A percentile compares a stretch with the other conserved stretches of the same genome.
Evolutionary conservation across 2,797 vertebrate genomes (phyloP).

Genomic region (Fistularia commersonii): DNA sequence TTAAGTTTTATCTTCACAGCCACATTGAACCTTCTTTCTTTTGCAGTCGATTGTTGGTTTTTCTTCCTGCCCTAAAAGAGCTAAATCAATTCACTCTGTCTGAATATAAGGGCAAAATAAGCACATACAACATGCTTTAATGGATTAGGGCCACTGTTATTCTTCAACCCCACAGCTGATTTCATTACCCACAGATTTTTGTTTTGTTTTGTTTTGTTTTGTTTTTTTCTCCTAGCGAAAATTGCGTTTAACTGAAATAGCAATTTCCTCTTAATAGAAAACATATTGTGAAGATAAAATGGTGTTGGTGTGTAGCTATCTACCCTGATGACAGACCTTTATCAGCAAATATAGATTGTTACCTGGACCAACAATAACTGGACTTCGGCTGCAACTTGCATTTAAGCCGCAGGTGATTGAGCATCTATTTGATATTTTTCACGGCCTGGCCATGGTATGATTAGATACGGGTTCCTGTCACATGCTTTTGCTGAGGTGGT

Average conservation of each 20-base stretch:
- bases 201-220: constrained; percentile 9
- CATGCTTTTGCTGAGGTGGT: constrained; percentile 17
- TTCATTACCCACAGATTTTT: constrained; percentile 57
- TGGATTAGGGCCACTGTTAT: constrained; percentile 52
- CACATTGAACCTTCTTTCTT: constrained; percentile 50
- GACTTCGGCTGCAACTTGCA: constrained; percentile 21
- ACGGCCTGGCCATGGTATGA: constrained; percentile 24
- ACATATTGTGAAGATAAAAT: constrained; percentile 53
- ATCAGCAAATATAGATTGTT: constrained; percentile 47
- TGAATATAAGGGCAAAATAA: constrained; percentile 40
- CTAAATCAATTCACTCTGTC: constrained; percentile 49
- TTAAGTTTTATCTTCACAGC: constrained; percentile 65
- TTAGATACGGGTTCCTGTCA: constrained; percentile 34
- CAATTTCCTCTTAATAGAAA: constrained; percentile 58
- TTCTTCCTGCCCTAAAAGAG: constrained; percentile 34
- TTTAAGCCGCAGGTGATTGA: constrained; percentile 37
- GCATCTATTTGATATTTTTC: constrained; percentile 6
- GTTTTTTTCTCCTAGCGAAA: constrained; percentile 41
- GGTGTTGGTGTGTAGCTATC: constrained; percentile 27
- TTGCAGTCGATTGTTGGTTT: constrained; percentile 63
- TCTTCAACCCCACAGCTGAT: constrained; percentile 45
- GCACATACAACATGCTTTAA: constrained; percentile 49
- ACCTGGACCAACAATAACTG: too few relatives aligned
- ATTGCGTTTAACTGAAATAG: constrained; percentile 53
- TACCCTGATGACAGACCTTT: constrained; percentile 31